A percentile compares a stretch with the other conserved stretches of the same genome.
Conservation (phyloP, 2,888 invertebrate species). For the Epiblema foenella region DNA sequence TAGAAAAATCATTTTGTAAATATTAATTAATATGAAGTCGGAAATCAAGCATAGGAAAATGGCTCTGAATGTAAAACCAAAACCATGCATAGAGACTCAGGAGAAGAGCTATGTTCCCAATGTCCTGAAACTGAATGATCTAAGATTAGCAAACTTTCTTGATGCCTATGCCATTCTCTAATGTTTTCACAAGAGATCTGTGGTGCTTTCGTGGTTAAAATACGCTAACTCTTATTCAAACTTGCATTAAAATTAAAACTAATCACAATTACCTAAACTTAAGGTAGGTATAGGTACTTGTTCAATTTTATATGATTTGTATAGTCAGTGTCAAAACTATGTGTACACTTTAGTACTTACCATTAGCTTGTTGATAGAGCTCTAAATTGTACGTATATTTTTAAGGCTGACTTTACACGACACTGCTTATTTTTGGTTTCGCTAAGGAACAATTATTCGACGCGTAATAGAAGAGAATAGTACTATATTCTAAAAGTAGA, state of each 20-base stretch:
- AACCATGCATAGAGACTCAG: too few relatives aligned
- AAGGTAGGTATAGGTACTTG: constrained; percentile 19
- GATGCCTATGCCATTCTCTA: not conserved
- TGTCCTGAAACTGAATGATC: not conserved
- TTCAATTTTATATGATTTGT: constrained; percentile 19
- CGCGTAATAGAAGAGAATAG: constrained; percentile 17
- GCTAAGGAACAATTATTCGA: constrained; percentile 35
- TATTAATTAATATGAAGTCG: constrained; percentile 13
- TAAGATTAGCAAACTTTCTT: not conserved
- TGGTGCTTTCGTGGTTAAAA: not conserved
- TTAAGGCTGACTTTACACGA: not conserved
- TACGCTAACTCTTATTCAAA: constrained; percentile 1
- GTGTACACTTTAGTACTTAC: not conserved
- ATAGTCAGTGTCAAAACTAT: constrained; percentile 4
- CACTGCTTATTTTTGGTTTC: constrained; percentile 36
- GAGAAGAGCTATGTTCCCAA: constrained; percentile 2
- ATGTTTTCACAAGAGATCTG: constrained; percentile 3
- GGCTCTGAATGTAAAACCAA: too few relatives aligned
- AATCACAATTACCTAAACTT: constrained; percentile 13
- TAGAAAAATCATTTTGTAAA: constrained; percentile 2
- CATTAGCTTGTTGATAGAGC: not conserved
- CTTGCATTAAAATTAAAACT: constrained; percentile 2
- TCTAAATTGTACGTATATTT: constrained; percentile 1
- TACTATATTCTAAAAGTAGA: not conserved
- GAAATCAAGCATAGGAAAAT: too few relatives aligned